Evolutionary conservation across 2,113 vertebrate genomes (phyloP), one percentile per base, ranked within the genome.

Genomic region (Brachionichthys hirsutus): DNA sequence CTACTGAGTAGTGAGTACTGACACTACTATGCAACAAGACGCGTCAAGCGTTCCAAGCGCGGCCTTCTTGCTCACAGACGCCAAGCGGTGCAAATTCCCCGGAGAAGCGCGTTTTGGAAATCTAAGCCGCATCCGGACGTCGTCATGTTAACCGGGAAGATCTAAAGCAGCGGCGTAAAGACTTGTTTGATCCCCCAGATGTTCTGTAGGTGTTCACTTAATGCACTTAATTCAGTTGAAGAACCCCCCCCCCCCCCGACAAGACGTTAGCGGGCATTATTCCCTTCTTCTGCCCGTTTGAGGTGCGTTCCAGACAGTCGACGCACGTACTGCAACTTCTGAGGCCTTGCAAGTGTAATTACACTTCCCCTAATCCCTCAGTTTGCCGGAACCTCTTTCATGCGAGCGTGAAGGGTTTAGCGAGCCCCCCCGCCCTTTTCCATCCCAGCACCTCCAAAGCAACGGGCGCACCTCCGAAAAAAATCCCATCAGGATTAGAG

Each of bases 401-500:
- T 73, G 84, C 68, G 75, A 67, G 80, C 70, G 77, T 60, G 79
- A 72, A 69, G 73, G 75, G 65, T 87, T 84, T 83, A 81, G 70
- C 24, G 56, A 83, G 62, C 65, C 73, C 75, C 74, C 77, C 42
- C 49, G 24, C 71, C 73, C 62, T 54, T 30, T 3, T 30, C 22
- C 64, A 12, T 65, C 75, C 66, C 63, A 47, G 80, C 74, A 70
- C 42, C 78, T 74, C 68, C 73, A 62, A 74, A 77, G 83, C 59
- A 70, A 74, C 66, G 79, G 79, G 36, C 69, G 62, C 47, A 84
- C 78, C 75, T 70, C 57, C 74, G 62, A 73, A 85, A 30, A 30
- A 30, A 86, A 80, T 70, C 78, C 84, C 77, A 82, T 77, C 82
- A 85, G 86, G 82, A 88, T 88, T 88, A 87, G 51, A 81, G 66